Percentiles rank a stretch among this genome's conserved stretches.
These are phyloP conservation scores for Apamea crenata DNA, from an alignment of 2,888 invertebrate genomes.

Conservation along the genomic window DNA sequence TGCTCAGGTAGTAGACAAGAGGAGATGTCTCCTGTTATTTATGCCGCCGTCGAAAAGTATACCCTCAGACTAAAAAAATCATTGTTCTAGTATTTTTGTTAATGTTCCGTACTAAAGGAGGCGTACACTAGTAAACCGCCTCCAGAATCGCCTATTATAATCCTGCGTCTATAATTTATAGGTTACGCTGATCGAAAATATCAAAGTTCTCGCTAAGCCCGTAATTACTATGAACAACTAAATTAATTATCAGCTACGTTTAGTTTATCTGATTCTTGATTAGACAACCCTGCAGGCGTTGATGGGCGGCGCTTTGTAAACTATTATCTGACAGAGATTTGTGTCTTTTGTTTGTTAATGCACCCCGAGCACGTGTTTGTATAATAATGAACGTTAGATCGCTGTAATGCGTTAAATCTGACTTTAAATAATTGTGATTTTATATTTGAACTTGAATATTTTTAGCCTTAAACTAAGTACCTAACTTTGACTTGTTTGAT, in stretches of 20 bases:
- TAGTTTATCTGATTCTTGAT: constrained; percentile 15
- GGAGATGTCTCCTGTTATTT: too few relatives aligned
- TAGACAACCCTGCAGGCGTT: constrained; percentile 42
- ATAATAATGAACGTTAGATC: constrained; percentile 24
- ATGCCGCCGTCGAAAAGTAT: too few relatives aligned
- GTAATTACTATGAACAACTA: background rate
- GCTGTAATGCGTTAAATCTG: constrained; percentile 9
- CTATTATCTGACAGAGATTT: constrained; percentile 55
- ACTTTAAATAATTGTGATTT: constrained; percentile 19
- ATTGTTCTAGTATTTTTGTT: background rate
- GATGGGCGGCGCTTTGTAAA: constrained; percentile 50
- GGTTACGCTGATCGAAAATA: background rate
- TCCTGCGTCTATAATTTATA: background rate
- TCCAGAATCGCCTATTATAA: background rate
- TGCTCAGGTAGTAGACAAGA: background rate
- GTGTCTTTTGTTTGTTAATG: constrained; percentile 49
- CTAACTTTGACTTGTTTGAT: background rate
- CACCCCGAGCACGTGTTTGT: constrained; percentile 37
- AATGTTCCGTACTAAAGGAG: background rate
- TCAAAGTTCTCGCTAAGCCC: background rate
- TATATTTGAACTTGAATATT: constrained; percentile 8
- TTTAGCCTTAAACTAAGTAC: background rate
- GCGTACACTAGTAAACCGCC: background rate
- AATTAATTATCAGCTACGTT: background rate
- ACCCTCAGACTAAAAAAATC: too few relatives aligned